Percentiles rank a stretch among this genome's conserved stretches.
phyloP scores from a whole-genome alignment of 2,113 vertebrate genomes.

The Tauraco erythrolophus region DNA sequence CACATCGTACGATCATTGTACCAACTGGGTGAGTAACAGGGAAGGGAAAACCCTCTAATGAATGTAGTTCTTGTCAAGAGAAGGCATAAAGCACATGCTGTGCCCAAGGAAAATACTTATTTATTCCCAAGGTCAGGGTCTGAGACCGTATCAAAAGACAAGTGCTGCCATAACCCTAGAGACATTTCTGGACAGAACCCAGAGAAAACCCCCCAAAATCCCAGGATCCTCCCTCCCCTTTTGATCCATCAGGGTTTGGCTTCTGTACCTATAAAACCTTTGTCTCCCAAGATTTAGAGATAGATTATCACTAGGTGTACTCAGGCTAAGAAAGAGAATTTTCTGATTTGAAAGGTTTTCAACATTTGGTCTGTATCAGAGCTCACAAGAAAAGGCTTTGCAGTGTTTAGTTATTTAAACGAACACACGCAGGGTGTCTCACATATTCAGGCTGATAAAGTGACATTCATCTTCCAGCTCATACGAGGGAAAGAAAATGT shows the following conservation, averaged over 20 bases:
- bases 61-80: background rate
- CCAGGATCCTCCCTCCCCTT: background rate
- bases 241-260: background rate
- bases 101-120: background rate
- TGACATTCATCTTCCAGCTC: background rate
- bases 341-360: background rate
- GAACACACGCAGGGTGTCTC: background rate
- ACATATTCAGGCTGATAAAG: background rate
- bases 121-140: background rate
- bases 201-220: background rate
- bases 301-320: no score
- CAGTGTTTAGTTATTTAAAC: background rate
- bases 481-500: background rate
- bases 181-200: background rate
- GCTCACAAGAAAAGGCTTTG: background rate
- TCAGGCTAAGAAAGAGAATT: no score
- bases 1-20: accelerated
- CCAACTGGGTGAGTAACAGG: background rate
- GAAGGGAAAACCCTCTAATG: background rate
- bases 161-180: background rate
- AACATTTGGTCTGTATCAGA: background rate
- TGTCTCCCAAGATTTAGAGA: no score
- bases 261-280: background rate
- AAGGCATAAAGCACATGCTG: background rate
- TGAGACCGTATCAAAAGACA: background rate